phyloP scores from a whole-genome alignment of 2,797 vertebrate species.

The Yasuhikotakia modesta region DNA sequence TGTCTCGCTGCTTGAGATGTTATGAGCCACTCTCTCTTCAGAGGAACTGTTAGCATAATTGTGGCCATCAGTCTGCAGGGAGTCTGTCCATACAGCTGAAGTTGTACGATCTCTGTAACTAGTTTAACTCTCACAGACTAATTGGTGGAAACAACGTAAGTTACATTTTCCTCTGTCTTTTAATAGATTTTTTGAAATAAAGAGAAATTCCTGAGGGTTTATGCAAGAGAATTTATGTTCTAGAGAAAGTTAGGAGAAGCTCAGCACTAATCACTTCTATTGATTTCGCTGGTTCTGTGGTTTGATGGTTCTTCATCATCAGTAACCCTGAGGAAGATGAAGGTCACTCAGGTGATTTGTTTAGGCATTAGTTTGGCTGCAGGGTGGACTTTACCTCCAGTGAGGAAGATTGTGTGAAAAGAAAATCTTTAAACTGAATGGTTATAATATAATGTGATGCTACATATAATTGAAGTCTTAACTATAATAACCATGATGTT shows the following conservation, averaged over 20 bases:
- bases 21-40: constrained; percentile 35
- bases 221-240: background rate
- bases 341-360: too few species aligned
- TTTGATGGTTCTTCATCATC: background rate
- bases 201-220: background rate
- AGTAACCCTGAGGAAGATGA: too few species aligned
- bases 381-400: too few species aligned
- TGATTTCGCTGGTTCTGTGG: background rate
- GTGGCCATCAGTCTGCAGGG: constrained; percentile 15
- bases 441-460: too few species aligned
- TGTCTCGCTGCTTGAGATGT: constrained; percentile 32
- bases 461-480: background rate
- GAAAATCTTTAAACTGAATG: too few species aligned
- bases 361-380: too few species aligned
- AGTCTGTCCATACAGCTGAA: constrained; percentile 1
- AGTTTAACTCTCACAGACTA: constrained; percentile 10
- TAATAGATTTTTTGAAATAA: background rate
- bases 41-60: constrained; percentile 48
- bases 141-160: constrained; percentile 1
- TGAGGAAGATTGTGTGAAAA: too few species aligned
- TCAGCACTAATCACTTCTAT: background rate
- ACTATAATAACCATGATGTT: background rate
- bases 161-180: constrained; percentile 12
- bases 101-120: constrained; percentile 7
- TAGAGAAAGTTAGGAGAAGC: background rate